Evolutionary conservation across 2,888 invertebrate species (phyloP).

Genomic region (Spialia ferax): DNA sequence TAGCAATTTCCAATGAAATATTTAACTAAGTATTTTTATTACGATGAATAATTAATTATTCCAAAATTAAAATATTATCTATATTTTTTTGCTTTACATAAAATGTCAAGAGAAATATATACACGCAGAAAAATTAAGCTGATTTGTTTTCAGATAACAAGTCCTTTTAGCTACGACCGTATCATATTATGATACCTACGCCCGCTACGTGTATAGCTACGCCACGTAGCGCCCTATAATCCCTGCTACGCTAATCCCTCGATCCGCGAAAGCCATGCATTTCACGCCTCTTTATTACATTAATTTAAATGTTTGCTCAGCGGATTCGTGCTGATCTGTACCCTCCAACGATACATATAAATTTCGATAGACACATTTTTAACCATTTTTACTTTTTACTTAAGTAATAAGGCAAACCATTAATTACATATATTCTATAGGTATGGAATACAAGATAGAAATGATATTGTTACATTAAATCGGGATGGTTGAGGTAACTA

Average conservation of each 20-base stretch:
- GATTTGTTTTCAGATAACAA: not conserved
- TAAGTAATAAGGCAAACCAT: no score
- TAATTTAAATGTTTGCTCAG: constrained; percentile 84
- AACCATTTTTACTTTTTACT: not conserved
- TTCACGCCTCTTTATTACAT: constrained; percentile 84
- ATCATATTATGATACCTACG: not conserved
- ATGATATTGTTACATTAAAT: no score
- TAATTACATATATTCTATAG: no score
- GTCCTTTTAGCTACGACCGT: not conserved
- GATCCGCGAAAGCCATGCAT: constrained; percentile 72
- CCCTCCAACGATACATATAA: constrained; percentile 61
- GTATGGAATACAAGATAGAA: no score
- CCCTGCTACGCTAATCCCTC: constrained; percentile 63
- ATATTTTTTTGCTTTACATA: no score
- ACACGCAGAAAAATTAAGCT: no score
- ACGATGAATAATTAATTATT: no score
- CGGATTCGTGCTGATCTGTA: constrained; percentile 63
- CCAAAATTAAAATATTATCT: no score
- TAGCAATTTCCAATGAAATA: no score
- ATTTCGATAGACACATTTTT: constrained; percentile 47
- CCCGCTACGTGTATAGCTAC: constrained; percentile 8
- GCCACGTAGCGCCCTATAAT: constrained; percentile 45
- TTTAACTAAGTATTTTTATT: no score
- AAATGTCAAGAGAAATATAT: no score
- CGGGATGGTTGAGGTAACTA: no score